A percentile compares a stretch with the other conserved stretches of the same genome.
These are phyloP conservation scores for Arrhamphus sclerolepis DNA, from an alignment of 2,797 vertebrate species.

Conservation along the genomic window DNA sequence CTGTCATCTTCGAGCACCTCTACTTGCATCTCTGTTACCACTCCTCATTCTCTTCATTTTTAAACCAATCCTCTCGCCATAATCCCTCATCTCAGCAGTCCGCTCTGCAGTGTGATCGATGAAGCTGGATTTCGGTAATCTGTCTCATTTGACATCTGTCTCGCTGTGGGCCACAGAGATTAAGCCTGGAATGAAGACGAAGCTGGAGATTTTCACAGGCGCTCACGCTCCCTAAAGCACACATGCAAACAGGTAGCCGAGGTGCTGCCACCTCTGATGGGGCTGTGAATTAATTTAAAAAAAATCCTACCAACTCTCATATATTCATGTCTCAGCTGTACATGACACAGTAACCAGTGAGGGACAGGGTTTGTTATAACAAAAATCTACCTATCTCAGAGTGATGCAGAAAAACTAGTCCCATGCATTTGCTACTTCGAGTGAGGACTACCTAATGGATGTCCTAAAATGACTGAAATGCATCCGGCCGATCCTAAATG, in stretches of 20 bases:
- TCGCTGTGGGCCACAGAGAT: slow-evolving; percentile 53
- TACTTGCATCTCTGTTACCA: slow-evolving; percentile 7
- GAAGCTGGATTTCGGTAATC: slow-evolving; percentile 69
- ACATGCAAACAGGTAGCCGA: slow-evolving; percentile 42
- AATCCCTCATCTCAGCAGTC: slow-evolving; percentile 21
- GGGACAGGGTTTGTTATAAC: no score
- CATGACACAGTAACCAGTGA: no score
- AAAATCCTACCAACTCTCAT: no score
- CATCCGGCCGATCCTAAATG: no score
- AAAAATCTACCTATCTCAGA: no score
- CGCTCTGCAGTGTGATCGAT: slow-evolving; percentile 61
- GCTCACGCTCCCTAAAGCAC: slow-evolving; percentile 11
- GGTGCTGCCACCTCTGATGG: slow-evolving; percentile 3
- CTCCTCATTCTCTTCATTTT: slow-evolving; percentile 29
- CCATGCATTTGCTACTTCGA: no score
- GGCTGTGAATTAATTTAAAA: no score
- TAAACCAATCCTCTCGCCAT: slow-evolving; percentile 21
- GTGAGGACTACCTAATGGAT: no score
- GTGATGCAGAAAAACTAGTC: no score
- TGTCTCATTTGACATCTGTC: slow-evolving; percentile 71
- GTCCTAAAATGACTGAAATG: no score
- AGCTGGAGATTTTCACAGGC: slow-evolving; percentile 48
- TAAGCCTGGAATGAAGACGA: slow-evolving; percentile 54
- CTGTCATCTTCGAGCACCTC: slow-evolving; percentile 14
- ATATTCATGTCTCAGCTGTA: no score